These are phyloP conservation scores for Mystacornis crossleyi DNA, from an alignment of 2,113 vertebrate genomes.

Conservation along the genomic window DNA sequence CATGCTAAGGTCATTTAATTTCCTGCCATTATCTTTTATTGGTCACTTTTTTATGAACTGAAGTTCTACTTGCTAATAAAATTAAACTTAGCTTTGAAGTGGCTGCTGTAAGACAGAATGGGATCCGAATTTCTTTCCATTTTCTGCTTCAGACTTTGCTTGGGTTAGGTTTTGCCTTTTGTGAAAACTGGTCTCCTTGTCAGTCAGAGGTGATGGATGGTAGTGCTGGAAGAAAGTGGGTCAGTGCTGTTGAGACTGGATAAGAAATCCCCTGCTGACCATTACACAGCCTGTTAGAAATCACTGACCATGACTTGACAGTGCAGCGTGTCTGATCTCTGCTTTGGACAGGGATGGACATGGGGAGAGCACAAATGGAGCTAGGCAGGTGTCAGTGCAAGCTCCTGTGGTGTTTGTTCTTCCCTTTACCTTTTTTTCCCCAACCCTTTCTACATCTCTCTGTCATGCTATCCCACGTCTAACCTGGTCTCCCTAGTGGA, in stretches of 20 bases:
- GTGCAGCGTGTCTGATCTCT: neutral
- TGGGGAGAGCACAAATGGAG: neutral
- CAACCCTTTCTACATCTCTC: neutral
- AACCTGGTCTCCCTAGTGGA: neutral
- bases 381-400: neutral
- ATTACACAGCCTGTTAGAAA: slow-evolving; percentile 21
- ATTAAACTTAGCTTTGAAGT: slow-evolving; percentile 25
- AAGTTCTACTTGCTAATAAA: slow-evolving; percentile 42
- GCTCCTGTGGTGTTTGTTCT: neutral
- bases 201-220: slow-evolving; percentile 14
- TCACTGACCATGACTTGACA: slow-evolving; percentile 22
- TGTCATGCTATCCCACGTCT: neutral
- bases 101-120: neutral
- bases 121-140: neutral
- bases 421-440: neutral
- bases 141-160: neutral
- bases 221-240: slow-evolving; percentile 13
- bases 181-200: neutral
- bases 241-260: neutral
- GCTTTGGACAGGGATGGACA: neutral
- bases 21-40: slow-evolving; percentile 49
- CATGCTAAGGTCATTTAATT: slow-evolving; percentile 46
- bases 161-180: neutral
- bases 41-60: slow-evolving; percentile 49
- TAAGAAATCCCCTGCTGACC: slow-evolving; percentile 34